Percentiles rank a stretch among this genome's conserved stretches.
These are phyloP conservation scores for Phyllostomus discolor DNA, from an alignment of 2,113 vertebrate genomes.

Conservation along the genomic window DNA sequence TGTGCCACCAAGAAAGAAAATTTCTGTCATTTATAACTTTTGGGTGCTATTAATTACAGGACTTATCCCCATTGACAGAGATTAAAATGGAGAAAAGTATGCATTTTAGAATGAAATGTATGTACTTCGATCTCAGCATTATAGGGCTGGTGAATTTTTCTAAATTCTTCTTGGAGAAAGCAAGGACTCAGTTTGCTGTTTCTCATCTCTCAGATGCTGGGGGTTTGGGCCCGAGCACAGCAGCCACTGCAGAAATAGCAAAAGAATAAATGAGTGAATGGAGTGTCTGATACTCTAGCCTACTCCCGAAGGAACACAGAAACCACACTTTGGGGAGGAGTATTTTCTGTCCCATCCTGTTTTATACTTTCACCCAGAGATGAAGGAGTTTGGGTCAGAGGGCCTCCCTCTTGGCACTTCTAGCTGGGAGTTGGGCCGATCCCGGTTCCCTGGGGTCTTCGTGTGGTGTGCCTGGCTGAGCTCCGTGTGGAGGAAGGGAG, in stretches of 20 bases:
- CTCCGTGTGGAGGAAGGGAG: constrained; percentile 53
- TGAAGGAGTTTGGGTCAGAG: rapidly evolving
- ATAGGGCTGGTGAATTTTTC: background rate
- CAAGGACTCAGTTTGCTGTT: background rate
- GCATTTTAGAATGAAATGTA: background rate
- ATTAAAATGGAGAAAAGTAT: background rate
- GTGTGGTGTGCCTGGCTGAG: constrained; percentile 57
- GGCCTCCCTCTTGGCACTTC: background rate
- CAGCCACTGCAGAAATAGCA: background rate
- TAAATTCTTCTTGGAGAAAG: background rate
- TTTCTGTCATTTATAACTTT: background rate
- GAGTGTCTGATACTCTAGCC: background rate
- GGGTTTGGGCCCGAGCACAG: background rate
- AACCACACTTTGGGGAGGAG: background rate
- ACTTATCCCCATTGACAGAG: background rate
- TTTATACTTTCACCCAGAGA: background rate
- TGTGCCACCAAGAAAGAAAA: background rate
- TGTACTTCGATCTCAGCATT: background rate
- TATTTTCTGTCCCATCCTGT: background rate
- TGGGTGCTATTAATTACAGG: background rate
- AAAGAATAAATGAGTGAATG: background rate
- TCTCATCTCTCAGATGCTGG: background rate
- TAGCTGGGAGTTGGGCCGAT: background rate
- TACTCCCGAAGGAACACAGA: background rate
- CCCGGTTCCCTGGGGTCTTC: background rate